phyloP scores from a whole-genome alignment of 2,888 invertebrate species.

The Stenchaetothrips biformis region DNA sequence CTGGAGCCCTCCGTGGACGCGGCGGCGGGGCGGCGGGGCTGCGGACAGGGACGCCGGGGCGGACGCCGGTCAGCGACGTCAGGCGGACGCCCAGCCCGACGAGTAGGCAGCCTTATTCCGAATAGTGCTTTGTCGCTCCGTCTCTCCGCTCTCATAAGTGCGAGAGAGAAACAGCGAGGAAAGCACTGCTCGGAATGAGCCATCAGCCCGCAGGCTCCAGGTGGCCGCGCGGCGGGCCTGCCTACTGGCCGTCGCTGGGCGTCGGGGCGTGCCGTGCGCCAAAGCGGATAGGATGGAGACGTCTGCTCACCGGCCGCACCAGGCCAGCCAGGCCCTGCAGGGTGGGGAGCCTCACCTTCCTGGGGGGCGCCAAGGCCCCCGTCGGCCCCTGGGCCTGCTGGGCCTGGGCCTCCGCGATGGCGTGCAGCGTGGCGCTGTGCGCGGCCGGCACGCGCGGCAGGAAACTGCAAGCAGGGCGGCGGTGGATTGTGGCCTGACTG shows the following conservation, averaged over 20 bases:
- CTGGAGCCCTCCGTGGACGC: not conserved
- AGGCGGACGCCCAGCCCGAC: too few relatives aligned
- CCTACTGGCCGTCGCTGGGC: too few relatives aligned
- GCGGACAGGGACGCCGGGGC: not conserved
- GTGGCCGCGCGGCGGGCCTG: not conserved
- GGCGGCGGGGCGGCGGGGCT: constrained; percentile 1
- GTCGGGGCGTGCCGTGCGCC: not conserved
- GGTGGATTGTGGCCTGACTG: not conserved
- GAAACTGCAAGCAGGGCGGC: not conserved
- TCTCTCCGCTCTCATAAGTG: too few relatives aligned
- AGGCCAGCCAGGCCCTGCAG: not conserved
- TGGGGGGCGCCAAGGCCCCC: not conserved
- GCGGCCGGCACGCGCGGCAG: constrained; percentile 1
- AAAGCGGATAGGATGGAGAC: not conserved
- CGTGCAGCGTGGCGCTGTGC: not conserved
- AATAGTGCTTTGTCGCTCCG: too few relatives aligned
- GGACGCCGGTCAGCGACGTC: too few relatives aligned
- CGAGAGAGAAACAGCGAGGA: too few relatives aligned
- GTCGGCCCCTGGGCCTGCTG: not conserved
- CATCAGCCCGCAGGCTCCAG: not conserved
- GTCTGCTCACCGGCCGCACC: not conserved
- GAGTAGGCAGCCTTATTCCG: too few relatives aligned
- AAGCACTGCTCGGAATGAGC: too few relatives aligned
- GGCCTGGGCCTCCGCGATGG: not conserved
- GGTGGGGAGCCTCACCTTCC: not conserved